These are phyloP conservation scores for Chaetophractus vellerosus DNA, from an alignment of 2,797 vertebrate genomes.

Conservation along the genomic window DNA sequence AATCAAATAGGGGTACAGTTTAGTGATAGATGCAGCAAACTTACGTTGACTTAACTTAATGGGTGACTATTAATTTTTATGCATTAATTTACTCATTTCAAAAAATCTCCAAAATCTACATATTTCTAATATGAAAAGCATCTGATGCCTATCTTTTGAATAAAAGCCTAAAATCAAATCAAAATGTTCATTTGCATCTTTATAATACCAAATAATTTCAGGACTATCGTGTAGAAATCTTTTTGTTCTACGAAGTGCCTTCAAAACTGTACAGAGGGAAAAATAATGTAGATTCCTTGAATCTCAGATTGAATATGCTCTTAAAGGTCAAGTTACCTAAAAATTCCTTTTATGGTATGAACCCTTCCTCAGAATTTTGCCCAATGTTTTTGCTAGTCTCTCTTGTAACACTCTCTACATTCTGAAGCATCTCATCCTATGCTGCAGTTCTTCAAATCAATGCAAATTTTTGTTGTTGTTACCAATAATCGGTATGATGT, in stretches of 20 bases:
- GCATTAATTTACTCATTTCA: neutral
- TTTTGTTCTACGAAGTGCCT: neutral
- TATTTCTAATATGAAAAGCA: conserved; percentile 14
- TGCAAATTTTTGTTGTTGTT: neutral
- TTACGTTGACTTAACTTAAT: neutral
- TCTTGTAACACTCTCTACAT: neutral
- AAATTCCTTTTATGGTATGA: neutral
- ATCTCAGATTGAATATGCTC: neutral
- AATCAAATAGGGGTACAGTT: neutral
- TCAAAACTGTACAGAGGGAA: neutral
- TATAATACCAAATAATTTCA: neutral
- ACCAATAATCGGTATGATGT: neutral
- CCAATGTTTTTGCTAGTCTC: neutral
- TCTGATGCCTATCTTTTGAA: neutral
- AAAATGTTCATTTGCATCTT: neutral
- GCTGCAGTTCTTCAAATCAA: neutral
- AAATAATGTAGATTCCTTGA: neutral
- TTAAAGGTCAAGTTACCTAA: neutral
- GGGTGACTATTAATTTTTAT: neutral
- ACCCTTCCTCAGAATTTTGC: neutral
- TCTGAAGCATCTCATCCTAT: neutral
- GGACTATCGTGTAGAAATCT: neutral
- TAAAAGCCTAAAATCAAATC: neutral
- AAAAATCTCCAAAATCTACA: neutral
- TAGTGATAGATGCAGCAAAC: neutral